These are phyloP conservation scores for Chrysopilus asiliformis DNA, from an alignment of 2,888 invertebrate species.

Conservation along the genomic window DNA sequence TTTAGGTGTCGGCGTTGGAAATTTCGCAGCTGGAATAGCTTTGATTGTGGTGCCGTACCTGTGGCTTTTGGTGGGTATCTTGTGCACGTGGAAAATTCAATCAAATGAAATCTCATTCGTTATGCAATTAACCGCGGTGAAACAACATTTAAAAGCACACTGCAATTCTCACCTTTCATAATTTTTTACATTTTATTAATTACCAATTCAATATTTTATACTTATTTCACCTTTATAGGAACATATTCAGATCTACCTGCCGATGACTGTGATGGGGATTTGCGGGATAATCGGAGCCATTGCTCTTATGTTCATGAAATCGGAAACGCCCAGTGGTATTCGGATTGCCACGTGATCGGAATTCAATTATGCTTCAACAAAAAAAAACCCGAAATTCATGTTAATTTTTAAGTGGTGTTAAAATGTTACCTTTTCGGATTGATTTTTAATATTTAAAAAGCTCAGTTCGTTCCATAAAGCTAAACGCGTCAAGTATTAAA, in stretches of 20 bases:
- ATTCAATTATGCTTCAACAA: too few relatives aligned
- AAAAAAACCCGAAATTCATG: too few relatives aligned
- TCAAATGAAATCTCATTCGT: slow-evolving; percentile 2
- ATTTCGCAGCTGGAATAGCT: slow-evolving; percentile 62
- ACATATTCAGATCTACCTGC: slow-evolving; percentile 35
- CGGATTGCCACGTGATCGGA: too few relatives aligned
- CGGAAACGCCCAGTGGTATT: background rate
- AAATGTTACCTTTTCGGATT: too few relatives aligned
- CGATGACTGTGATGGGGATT: slow-evolving; percentile 40
- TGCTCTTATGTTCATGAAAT: slow-evolving; percentile 39
- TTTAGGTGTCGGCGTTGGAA: slow-evolving; percentile 58
- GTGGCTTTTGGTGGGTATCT: slow-evolving; percentile 54
- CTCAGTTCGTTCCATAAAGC: too few relatives aligned
- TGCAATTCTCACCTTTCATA: background rate
- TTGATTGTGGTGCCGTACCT: slow-evolving; percentile 64
- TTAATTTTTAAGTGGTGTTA: too few relatives aligned
- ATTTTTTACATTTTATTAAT: slow-evolving; percentile 5
- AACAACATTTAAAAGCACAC: background rate
- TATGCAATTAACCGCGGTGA: background rate
- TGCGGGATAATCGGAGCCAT: slow-evolving; percentile 39
- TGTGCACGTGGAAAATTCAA: slow-evolving; percentile 1
- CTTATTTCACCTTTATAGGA: too few relatives aligned
- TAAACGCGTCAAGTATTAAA: too few relatives aligned
- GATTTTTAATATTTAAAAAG: too few relatives aligned
- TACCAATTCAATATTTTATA: slow-evolving; percentile 6